Percentiles rank a stretch among this genome's conserved stretches.
Conservation (phyloP, 35 echinoderm and acorn worm species). For the Patiria miniata region DNA sequence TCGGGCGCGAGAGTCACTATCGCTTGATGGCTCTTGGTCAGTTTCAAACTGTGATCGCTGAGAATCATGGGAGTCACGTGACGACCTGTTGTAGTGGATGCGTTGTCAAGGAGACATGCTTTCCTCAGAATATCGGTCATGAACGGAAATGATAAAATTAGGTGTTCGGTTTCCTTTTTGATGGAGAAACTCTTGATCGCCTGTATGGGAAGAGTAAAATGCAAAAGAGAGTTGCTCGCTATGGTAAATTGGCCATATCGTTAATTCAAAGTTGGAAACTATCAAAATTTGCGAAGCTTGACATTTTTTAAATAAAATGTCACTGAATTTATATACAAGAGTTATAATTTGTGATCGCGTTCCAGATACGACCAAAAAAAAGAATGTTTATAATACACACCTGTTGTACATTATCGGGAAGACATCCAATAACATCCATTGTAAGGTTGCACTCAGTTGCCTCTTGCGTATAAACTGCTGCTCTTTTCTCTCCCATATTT, state of each 20-base stretch:
- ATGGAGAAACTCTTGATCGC: conserved; percentile 50
- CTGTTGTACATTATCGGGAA: conserved; percentile 43
- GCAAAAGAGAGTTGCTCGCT: background rate
- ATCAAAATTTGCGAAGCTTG: no score
- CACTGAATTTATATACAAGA: no score
- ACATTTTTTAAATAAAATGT: no score
- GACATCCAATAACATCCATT: conserved; percentile 41
- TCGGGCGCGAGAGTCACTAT: conserved; percentile 32
- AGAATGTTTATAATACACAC: no score
- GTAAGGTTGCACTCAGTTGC: background rate
- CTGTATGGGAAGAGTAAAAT: background rate
- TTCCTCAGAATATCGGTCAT: conserved; percentile 34
- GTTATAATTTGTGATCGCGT: no score
- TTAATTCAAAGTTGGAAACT: no score
- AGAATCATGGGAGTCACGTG: conserved; percentile 41
- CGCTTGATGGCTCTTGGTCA: conserved; percentile 5
- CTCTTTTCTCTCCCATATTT: no score
- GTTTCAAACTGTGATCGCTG: conserved; percentile 30
- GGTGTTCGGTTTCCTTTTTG: conserved; percentile 31
- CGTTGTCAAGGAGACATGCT: background rate
- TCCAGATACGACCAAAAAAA: no score
- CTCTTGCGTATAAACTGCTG: no score
- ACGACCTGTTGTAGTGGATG: background rate
- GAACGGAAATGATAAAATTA: conserved; percentile 46
- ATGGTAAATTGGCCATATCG: no score